Conservation (phyloP, 2,797 vertebrate species). For the Staurois parvus region DNA sequence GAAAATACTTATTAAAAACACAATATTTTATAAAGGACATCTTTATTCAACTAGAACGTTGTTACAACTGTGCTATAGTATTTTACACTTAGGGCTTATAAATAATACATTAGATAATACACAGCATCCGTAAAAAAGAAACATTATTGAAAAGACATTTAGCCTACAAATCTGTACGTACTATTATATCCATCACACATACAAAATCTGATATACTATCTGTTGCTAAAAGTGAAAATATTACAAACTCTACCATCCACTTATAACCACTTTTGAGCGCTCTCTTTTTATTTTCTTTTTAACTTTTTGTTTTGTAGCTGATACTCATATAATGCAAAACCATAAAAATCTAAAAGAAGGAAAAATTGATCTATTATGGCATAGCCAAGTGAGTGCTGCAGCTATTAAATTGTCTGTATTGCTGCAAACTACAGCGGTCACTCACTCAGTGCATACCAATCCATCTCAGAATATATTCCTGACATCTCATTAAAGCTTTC, state of each 20-base stretch:
- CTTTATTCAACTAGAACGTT: too few relatives aligned
- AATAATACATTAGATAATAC: not conserved
- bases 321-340: not conserved
- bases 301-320: not conserved
- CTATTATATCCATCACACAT: too few relatives aligned
- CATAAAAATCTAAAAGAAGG: not conserved
- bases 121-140: too few relatives aligned
- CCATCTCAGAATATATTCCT: slow-evolving; percentile 53
- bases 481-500: slow-evolving; percentile 55
- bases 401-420: slow-evolving; percentile 54
- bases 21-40: not conserved
- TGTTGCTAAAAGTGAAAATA: not conserved
- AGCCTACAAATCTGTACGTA: not conserved
- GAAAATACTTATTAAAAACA: not conserved
- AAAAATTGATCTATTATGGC: slow-evolving; percentile 30
- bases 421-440: slow-evolving; percentile 34
- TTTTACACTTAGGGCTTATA: not conserved
- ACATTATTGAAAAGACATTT: too few relatives aligned
- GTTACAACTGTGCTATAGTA: not conserved
- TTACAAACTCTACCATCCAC: not conserved
- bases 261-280: not conserved
- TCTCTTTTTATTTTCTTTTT: not conserved
- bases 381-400: slow-evolving; percentile 39
- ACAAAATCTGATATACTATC: not conserved
- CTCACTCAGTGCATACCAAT: slow-evolving; percentile 44